Evolutionary conservation across 37 sponge, comb jelly and placozoan species (phyloP).

Genomic region (Cliona cf. orientalis): DNA sequence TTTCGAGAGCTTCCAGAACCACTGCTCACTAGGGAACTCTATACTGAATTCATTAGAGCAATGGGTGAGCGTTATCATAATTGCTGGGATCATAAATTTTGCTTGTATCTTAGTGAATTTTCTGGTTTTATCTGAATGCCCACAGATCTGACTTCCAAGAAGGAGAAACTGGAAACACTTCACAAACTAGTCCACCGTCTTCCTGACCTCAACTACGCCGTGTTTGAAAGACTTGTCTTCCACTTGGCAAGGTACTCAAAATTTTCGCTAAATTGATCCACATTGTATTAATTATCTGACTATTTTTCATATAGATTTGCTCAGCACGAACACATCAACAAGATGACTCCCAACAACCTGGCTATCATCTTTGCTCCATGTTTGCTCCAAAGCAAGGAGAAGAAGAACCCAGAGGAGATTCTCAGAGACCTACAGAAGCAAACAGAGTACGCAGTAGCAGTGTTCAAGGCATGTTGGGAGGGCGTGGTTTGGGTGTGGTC

Average conservation of each 20-base stretch:
- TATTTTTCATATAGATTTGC: constrained; percentile 56
- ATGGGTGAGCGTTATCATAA: constrained; percentile 29
- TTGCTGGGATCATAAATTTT: background rate
- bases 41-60: constrained; percentile 76
- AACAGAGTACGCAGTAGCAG: constrained; percentile 66
- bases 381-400: constrained; percentile 55
- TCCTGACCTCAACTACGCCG: constrained; percentile 70
- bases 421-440: constrained; percentile 79
- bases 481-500: no score
- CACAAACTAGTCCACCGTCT: constrained; percentile 58
- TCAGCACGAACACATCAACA: constrained; percentile 76
- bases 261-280: background rate
- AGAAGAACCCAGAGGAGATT: constrained; percentile 59
- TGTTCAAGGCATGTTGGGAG: no score
- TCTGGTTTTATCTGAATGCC: no score
- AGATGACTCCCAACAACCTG: constrained; percentile 77
- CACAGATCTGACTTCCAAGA: constrained; percentile 59
- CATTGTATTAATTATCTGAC: background rate
- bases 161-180: constrained; percentile 59
- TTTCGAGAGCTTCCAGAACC: constrained; percentile 88
- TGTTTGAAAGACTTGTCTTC: constrained; percentile 80
- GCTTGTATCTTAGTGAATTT: background rate
- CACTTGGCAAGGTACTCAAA: constrained; percentile 75
- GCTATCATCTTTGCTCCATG: constrained; percentile 91
- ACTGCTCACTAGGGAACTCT: constrained; percentile 83